Percentiles rank a stretch among this genome's conserved stretches.
Evolutionary conservation across 2,888 invertebrate genomes (phyloP).

Genomic region (Heliothis peltigera): DNA sequence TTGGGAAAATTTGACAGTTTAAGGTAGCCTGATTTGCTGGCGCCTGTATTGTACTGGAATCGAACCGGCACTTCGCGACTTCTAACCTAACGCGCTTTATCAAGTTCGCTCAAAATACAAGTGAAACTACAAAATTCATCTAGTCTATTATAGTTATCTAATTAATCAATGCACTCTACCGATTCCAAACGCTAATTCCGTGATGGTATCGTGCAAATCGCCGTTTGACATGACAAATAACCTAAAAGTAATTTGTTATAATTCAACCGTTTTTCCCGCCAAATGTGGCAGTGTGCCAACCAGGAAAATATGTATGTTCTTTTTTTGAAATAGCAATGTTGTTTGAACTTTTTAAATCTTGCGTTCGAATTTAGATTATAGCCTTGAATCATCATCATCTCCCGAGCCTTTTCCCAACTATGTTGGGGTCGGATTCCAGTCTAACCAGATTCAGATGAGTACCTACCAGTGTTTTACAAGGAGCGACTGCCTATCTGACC

Average conservation of each 20-base stretch:
- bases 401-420: too few species aligned
- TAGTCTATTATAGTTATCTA: background rate
- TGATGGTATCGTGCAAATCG: conserved; percentile 35
- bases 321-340: conserved; percentile 34
- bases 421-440: conserved; percentile 13
- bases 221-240: conserved; percentile 26
- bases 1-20: too few species aligned
- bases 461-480: too few species aligned
- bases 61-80: too few species aligned
- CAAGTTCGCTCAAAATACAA: too few species aligned
- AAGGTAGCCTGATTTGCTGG: too few species aligned
- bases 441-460: too few species aligned
- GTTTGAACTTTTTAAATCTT: conserved; percentile 40
- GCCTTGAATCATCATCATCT: conserved; percentile 5
- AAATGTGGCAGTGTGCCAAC: conserved; percentile 36
- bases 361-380: conserved; percentile 22
- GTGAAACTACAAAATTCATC: too few species aligned
- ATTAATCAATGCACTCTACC: conserved; percentile 17
- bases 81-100: too few species aligned
- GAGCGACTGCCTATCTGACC: too few species aligned
- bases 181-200: conserved; percentile 22
- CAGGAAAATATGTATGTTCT: conserved; percentile 34
- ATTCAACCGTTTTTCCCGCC: conserved; percentile 46
- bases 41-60: too few species aligned
- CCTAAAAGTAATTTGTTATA: conserved; percentile 29